These are phyloP conservation scores for Oikopleura albicans DNA, from an alignment of 23 tunicate genomes.

Conservation along the genomic window DNA sequence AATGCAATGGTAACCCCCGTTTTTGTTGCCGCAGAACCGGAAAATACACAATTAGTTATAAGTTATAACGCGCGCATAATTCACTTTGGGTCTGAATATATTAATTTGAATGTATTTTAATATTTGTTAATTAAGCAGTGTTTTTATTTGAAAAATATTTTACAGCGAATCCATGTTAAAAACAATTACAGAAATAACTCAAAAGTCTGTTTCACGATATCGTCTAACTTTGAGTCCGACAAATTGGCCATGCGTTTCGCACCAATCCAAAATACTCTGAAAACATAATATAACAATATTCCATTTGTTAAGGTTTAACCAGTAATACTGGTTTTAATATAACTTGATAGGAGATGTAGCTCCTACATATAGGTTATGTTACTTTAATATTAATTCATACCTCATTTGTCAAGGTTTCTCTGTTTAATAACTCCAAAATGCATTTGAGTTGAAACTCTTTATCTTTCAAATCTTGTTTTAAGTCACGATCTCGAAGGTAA, in stretches of 20 bases:
- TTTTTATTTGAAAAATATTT: too few relatives aligned
- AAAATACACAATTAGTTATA: too few relatives aligned
- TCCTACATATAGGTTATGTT: background rate
- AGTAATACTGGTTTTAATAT: background rate
- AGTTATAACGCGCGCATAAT: too few relatives aligned
- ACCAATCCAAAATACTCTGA: background rate
- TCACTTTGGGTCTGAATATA: too few relatives aligned
- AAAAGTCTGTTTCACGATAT: background rate
- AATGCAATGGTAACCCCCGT: too few relatives aligned
- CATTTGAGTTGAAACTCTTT: background rate
- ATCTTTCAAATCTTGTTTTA: background rate
- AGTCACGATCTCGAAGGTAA: background rate
- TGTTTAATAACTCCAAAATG: background rate
- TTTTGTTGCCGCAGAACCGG: too few relatives aligned
- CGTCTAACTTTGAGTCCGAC: background rate
- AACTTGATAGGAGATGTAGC: background rate
- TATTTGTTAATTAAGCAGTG: too few relatives aligned
- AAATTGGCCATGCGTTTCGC: background rate
- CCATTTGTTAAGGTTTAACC: background rate
- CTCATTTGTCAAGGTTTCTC: background rate
- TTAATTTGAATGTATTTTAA: too few relatives aligned
- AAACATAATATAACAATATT: background rate
- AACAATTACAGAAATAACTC: background rate
- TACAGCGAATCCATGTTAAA: too few relatives aligned
- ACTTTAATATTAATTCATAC: background rate